Conservation (phyloP, 2,888 invertebrate genomes). For the Sphinx pinastri region DNA sequence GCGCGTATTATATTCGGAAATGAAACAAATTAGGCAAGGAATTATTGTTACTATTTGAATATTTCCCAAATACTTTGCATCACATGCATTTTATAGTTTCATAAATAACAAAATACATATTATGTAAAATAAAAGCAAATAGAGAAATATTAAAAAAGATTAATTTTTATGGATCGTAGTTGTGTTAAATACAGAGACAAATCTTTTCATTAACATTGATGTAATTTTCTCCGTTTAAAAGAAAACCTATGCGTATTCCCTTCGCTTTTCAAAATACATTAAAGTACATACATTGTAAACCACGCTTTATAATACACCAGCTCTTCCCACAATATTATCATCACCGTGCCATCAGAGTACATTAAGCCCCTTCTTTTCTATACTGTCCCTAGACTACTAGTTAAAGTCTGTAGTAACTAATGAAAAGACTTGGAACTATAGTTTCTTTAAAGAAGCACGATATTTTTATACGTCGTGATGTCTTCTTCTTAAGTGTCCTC, state of each 20-base stretch:
- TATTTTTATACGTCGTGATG: background rate
- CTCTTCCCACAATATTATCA: constrained; percentile 11
- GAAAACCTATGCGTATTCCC: background rate
- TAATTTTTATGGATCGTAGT: background rate
- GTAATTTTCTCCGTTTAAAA: background rate
- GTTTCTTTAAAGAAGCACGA: background rate
- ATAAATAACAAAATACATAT: too few species aligned
- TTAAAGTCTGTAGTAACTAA: background rate
- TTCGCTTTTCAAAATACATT: background rate
- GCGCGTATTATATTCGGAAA: background rate
- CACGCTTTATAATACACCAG: background rate
- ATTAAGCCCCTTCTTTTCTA: background rate
- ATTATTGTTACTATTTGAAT: background rate
- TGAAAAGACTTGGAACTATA: background rate
- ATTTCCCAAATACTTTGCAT: too few species aligned
- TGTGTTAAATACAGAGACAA: background rate
- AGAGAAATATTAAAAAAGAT: background rate
- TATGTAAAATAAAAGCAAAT: too few species aligned
- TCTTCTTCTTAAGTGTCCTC: too few species aligned
- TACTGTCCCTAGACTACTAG: background rate
- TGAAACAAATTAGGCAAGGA: background rate
- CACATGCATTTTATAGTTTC: too few species aligned
- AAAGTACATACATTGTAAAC: constrained; percentile 4
- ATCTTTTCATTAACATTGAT: background rate
- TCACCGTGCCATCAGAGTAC: constrained; percentile 1